A percentile compares a stretch with the other conserved stretches of the same genome.
These are phyloP conservation scores for Bovichtus variegatus DNA, from an alignment of 2,797 vertebrate species.

Conservation along the genomic window DNA sequence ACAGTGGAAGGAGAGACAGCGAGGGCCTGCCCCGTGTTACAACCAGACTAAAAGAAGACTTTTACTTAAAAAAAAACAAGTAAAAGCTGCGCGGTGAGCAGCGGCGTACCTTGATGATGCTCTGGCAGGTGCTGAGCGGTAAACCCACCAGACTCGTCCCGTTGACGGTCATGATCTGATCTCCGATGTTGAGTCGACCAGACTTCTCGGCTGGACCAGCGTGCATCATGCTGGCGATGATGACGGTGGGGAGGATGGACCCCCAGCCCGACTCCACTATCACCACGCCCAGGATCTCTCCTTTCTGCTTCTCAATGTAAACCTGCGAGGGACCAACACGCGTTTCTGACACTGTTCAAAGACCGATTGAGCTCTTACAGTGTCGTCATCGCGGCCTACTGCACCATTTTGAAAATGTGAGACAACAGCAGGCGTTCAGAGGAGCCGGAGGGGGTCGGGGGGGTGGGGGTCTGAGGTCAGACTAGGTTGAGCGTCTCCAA, in stretches of 20 bases:
- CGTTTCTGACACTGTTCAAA: not conserved
- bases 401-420: conserved; percentile 3
- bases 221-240: conserved; percentile 98
- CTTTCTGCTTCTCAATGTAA: conserved; percentile 98
- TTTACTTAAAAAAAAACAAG: no score
- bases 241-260: conserved; percentile 97
- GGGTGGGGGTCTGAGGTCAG: conserved; percentile 17
- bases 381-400: not conserved
- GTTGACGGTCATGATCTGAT: conserved; percentile 98
- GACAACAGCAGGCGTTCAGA: conserved; percentile 3
- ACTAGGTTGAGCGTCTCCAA: conserved; percentile 4
- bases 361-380: not conserved
- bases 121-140: conserved; percentile 96
- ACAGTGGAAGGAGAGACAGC: no score
- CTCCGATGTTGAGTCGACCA: conserved; percentile 94
- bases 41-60: no score
- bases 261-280: conserved; percentile 99
- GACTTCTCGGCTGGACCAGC: conserved; percentile 95
- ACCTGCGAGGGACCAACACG: conserved; percentile 81
- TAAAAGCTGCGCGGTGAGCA: no score
- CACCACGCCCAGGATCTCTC: conserved; percentile 95
- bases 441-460: not conserved
- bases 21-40: no score
- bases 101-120: conserved; percentile 94
- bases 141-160: conserved; percentile 97